Conservation (phyloP, 2,113 vertebrate species). For the Silurus meridionalis region DNA sequence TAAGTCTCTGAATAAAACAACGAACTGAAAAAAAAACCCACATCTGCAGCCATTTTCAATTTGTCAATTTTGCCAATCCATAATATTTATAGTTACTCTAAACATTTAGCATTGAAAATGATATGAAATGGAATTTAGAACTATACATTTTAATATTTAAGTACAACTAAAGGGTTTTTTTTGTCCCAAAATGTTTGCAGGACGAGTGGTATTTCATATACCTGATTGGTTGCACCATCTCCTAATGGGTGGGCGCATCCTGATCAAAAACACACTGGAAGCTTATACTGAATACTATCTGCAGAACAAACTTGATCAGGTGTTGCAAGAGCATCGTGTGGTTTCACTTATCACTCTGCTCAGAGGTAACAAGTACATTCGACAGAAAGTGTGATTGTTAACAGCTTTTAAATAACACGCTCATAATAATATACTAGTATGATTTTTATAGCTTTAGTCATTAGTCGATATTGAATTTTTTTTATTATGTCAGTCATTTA, state of each 20-base stretch:
- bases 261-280: conserved; percentile 93
- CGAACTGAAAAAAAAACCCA: not conserved
- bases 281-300: conserved; percentile 87
- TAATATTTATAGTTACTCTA: not conserved
- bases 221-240: conserved; percentile 96
- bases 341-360: conserved; percentile 93
- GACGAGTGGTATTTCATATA: conserved; percentile 76
- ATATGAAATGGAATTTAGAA: not conserved
- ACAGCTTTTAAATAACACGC: not conserved
- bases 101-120: not conserved
- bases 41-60: not conserved
- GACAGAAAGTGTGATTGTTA: not conserved
- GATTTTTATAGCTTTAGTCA: not conserved
- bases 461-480: not conserved
- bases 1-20: conserved; percentile 68
- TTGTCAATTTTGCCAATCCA: not conserved
- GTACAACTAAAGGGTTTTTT: not conserved
- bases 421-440: not conserved
- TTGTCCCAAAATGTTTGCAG: conserved; percentile 60
- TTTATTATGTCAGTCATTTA: not conserved
- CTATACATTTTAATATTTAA: not conserved
- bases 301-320: conserved; percentile 83
- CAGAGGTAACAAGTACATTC: conserved; percentile 77
- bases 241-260: conserved; percentile 89
- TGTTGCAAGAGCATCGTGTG: conserved; percentile 89